A percentile compares a stretch with the other conserved stretches of the same genome.
Evolutionary conservation across 2,797 vertebrate genomes (phyloP).

Genomic region (Propithecus deckenii): DNA sequence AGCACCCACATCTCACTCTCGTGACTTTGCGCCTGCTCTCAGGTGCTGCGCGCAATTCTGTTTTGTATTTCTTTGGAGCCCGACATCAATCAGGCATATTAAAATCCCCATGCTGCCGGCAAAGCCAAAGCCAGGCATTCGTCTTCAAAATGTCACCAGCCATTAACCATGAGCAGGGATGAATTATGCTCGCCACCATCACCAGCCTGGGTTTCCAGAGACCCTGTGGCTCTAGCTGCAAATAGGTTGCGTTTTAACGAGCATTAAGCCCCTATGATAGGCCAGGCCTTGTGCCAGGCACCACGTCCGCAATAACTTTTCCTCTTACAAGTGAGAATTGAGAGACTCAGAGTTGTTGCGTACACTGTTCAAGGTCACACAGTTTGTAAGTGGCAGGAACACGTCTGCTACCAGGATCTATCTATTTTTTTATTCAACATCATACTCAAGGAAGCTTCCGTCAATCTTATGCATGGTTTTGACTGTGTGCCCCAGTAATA

Average conservation of each 20-base stretch:
- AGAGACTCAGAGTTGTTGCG: not conserved
- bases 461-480: not conserved
- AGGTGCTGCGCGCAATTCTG: not conserved
- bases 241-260: not conserved
- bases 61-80: conserved; percentile 6
- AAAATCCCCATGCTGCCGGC: conserved; percentile 35
- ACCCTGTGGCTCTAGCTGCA: not conserved
- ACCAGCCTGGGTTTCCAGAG: not conserved
- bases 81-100: not conserved
- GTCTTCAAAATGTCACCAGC: conserved; percentile 64
- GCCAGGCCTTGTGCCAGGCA: not conserved
- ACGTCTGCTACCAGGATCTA: not conserved
- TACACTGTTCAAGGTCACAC: not conserved
- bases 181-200: not conserved
- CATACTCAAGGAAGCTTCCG: not conserved
- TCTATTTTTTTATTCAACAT: not conserved
- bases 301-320: not conserved
- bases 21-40: not conserved
- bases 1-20: not conserved
- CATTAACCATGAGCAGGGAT: not conserved
- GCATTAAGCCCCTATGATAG: not conserved
- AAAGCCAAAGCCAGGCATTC: conserved; percentile 45
- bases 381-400: not conserved
- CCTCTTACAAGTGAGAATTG: not conserved
- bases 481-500: not conserved